Conservation (phyloP, 2,888 invertebrate species). For the Monoplex corrugatus region DNA sequence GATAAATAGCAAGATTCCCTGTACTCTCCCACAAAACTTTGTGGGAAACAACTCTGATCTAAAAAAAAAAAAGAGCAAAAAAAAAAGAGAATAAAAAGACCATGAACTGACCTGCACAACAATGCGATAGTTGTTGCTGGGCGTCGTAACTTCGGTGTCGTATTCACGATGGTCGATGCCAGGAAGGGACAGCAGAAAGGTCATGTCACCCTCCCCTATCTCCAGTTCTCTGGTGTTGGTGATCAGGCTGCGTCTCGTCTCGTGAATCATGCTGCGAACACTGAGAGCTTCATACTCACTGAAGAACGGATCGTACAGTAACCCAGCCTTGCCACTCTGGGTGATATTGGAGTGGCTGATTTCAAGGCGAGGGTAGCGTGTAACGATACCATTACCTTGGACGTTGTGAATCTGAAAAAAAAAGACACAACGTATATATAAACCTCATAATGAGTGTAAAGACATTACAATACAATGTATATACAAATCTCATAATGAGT, state of each 20-base stretch:
- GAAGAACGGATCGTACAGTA: conserved; percentile 94
- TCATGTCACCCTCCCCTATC: conserved; percentile 62
- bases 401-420: conserved; percentile 67
- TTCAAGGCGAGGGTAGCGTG: conserved; percentile 88
- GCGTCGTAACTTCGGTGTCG: conserved; percentile 62
- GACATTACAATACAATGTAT: too few species aligned
- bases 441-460: too few species aligned
- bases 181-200: conserved; percentile 67
- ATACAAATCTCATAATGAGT: too few species aligned
- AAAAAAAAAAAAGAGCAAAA: too few species aligned
- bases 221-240: conserved; percentile 50
- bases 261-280: conserved; percentile 75
- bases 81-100: too few species aligned
- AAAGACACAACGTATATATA: too few species aligned
- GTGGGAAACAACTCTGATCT: too few species aligned
- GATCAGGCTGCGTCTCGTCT: conserved; percentile 60
- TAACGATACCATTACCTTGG: conserved; percentile 90
- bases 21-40: too few species aligned
- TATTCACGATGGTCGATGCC: conserved; percentile 61
- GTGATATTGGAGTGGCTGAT: conserved; percentile 88
- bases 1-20: too few species aligned
- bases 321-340: conserved; percentile 92
- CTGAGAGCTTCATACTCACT: conserved; percentile 82
- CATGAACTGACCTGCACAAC: conserved; percentile 60
- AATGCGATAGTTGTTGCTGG: conserved; percentile 58